A percentile compares a stretch with the other conserved stretches of the same genome.
Conservation (phyloP, 2,113 vertebrate genomes). For the Terrapene triunguis region DNA sequence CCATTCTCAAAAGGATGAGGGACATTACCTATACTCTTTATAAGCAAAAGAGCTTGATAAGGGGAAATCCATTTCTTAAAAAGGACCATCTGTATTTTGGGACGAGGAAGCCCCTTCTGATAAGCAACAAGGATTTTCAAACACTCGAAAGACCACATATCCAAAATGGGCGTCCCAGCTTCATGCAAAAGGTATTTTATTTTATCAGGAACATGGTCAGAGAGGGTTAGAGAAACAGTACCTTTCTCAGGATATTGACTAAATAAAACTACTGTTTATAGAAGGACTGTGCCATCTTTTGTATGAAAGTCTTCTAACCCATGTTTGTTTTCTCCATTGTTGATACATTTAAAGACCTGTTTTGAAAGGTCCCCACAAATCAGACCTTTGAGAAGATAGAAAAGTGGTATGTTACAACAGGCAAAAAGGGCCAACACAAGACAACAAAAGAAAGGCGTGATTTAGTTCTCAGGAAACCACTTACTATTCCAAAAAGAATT, state of each 20-base stretch:
- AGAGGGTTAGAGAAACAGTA: background rate
- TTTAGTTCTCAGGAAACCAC: background rate
- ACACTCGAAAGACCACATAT: background rate
- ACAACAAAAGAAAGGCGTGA: background rate
- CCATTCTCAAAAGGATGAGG: background rate
- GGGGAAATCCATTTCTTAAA: background rate
- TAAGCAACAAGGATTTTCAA: background rate
- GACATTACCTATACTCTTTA: background rate
- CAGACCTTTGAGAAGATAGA: background rate
- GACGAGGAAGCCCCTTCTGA: slow-evolving; percentile 9
- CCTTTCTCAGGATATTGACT: background rate
- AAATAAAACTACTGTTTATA: background rate
- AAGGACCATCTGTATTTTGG: background rate
- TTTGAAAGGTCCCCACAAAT: background rate
- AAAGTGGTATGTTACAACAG: background rate
- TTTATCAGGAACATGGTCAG: background rate
- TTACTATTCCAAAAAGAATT: background rate
- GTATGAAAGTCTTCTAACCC: background rate
- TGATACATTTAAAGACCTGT: background rate
- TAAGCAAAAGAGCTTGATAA: slow-evolving; percentile 19
- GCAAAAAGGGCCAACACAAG: background rate
- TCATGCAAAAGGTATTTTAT: background rate
- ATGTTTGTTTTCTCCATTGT: background rate
- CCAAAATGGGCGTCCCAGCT: background rate
- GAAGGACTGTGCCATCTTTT: background rate